Conservation (phyloP, 1,140 invertebrate genomes). For the Nixonia krombeini region DNA sequence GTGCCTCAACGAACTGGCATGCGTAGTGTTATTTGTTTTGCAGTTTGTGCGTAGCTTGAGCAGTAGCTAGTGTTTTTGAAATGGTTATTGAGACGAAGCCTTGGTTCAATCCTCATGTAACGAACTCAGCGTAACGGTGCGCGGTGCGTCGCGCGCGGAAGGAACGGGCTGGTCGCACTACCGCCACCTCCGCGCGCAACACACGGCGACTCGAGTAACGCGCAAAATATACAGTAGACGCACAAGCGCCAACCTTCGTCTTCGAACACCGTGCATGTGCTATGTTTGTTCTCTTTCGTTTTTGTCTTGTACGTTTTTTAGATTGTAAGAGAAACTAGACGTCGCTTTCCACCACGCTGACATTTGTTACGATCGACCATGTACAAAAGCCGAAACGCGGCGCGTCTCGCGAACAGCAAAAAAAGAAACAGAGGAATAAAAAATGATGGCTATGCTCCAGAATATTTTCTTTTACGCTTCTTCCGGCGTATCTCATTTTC, state of each 20-base stretch:
- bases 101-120: constrained; percentile 41
- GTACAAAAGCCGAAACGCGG: no score
- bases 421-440: no score
- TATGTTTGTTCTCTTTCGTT: constrained; percentile 29
- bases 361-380: no score
- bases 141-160: no score
- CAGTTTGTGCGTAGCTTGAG: constrained; percentile 57
- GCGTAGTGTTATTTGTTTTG: constrained; percentile 59
- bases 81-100: no score
- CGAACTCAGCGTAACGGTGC: background rate
- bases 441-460: constrained; percentile 13
- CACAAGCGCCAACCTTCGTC: constrained; percentile 12
- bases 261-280: constrained; percentile 45
- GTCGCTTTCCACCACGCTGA: constrained; percentile 27
- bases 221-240: no score
- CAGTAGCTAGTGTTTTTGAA: constrained; percentile 54
- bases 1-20: constrained; percentile 58
- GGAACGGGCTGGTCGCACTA: no score
- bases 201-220: no score
- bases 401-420: no score
- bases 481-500: no score
- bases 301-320: constrained; percentile 50
- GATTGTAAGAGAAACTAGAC: constrained; percentile 42
- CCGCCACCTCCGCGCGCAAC: no score
- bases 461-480: background rate